These are phyloP conservation scores for Coenobita brevimanus DNA, from an alignment of 1,140 invertebrate species.

Conservation along the genomic window DNA sequence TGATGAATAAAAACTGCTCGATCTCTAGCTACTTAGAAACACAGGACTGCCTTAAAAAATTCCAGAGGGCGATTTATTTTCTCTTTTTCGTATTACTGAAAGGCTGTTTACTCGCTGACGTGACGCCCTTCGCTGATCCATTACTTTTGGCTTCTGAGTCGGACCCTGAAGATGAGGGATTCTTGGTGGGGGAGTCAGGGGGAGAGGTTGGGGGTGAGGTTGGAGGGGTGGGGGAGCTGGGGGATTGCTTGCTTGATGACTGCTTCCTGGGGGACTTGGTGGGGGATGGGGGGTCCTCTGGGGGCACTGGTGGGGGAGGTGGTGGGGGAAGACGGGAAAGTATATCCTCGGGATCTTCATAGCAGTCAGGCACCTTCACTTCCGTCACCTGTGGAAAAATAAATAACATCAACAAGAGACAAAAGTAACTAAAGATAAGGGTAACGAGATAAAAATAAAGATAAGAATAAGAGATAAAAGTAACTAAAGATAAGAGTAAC, in stretches of 20 bases:
- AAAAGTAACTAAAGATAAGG: no score
- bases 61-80: no score
- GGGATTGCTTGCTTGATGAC: background rate
- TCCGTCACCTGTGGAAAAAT: constrained; percentile 50
- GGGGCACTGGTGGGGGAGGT: constrained; percentile 13
- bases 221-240: constrained; percentile 16
- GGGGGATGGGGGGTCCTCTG: constrained; percentile 37
- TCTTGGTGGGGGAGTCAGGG: constrained; percentile 1
- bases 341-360: constrained; percentile 63
- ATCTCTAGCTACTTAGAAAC: no score
- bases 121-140: no score
- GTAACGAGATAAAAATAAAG: no score
- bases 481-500: no score
- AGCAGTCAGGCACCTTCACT: constrained; percentile 64
- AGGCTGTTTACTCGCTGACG: no score
- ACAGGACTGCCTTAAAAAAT: no score
- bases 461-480: no score
- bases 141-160: background rate
- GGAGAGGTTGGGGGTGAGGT: constrained; percentile 2
- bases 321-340: constrained; percentile 35
- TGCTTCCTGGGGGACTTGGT: constrained; percentile 47
- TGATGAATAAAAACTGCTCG: no score
- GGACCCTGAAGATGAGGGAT: background rate
- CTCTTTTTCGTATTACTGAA: no score
- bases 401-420: background rate